Evolutionary conservation across 2,797 vertebrate species (phyloP).

Genomic region (Hylomyscus alleni): DNA sequence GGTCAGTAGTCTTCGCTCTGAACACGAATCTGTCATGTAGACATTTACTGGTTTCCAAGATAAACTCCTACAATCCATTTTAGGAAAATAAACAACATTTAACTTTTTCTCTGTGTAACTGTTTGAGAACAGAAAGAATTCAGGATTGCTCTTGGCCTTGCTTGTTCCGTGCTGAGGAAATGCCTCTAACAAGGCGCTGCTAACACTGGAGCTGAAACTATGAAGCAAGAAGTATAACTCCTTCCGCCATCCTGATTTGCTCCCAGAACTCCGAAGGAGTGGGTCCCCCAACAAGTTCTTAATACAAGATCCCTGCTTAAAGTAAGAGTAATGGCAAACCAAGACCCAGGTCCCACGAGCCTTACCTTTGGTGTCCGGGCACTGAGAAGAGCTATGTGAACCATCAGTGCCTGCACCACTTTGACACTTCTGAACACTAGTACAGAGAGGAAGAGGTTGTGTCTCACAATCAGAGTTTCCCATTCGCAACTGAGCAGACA

Average conservation of each 20-base stretch:
- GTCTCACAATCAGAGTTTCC: too few species aligned
- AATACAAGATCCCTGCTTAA: neutral
- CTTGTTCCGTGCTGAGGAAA: neutral
- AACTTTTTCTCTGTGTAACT: neutral
- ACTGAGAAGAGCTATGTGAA: fast-evolving
- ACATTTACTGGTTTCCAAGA: neutral
- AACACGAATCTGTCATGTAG: neutral
- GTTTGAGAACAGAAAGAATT: neutral
- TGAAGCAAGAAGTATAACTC: neutral
- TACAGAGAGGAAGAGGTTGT: neutral
- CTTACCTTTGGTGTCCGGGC: too few species aligned
- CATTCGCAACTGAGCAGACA: neutral
- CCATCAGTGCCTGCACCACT: fast-evolving
- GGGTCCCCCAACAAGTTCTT: neutral
- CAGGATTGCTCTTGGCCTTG: neutral
- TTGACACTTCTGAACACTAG: neutral
- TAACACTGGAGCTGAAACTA: neutral
- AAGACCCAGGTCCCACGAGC: fast-evolving
- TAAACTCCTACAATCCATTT: neutral
- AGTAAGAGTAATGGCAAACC: neutral
- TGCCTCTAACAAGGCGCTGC: too few species aligned
- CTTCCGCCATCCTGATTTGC: neutral
- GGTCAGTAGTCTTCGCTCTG: neutral
- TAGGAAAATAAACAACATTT: neutral
- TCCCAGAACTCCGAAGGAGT: neutral